Percentiles rank a stretch among this genome's conserved stretches.
phyloP scores from a whole-genome alignment of 2,888 invertebrate genomes.

The Galerucella calmariensis region DNA sequence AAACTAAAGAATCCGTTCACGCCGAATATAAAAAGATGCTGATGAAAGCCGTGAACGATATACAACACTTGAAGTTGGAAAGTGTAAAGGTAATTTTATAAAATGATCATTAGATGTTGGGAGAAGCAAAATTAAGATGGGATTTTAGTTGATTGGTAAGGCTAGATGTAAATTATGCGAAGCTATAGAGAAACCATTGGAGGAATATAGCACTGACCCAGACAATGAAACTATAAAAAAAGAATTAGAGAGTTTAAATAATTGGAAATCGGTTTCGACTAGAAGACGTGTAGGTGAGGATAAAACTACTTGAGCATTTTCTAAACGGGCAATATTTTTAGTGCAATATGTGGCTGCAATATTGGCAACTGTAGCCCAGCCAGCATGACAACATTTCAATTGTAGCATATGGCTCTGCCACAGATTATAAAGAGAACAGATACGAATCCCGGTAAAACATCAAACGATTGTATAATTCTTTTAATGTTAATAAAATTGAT shows the following conservation, averaged over 20 bases:
- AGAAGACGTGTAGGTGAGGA: slow-evolving; percentile 14
- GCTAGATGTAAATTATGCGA: slow-evolving; percentile 44
- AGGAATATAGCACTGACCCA: slow-evolving; percentile 25
- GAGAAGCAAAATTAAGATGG: neutral
- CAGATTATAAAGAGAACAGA: no score
- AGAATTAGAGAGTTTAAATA: slow-evolving; percentile 45
- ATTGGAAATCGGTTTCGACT: slow-evolving; percentile 44
- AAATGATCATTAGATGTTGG: no score
- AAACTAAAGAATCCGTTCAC: slow-evolving; percentile 33
- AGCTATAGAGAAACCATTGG: slow-evolving; percentile 26
- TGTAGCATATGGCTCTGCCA: no score
- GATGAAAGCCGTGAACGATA: slow-evolving; percentile 48
- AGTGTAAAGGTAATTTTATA: slow-evolving; percentile 45
- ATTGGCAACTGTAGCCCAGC: no score
- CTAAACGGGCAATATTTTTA: no score
- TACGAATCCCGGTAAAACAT: no score
- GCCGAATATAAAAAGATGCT: slow-evolving; percentile 45
- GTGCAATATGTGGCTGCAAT: no score
- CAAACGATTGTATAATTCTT: no score
- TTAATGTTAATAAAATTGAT: no score
- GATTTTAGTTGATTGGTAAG: slow-evolving; percentile 40
- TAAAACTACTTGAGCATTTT: neutral
- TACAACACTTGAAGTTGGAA: slow-evolving; percentile 49
- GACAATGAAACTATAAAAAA: slow-evolving; percentile 29
- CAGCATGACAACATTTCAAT: no score